Conservation (phyloP, 2,797 vertebrate genomes). For the Melanotaenia nigrans region DNA sequence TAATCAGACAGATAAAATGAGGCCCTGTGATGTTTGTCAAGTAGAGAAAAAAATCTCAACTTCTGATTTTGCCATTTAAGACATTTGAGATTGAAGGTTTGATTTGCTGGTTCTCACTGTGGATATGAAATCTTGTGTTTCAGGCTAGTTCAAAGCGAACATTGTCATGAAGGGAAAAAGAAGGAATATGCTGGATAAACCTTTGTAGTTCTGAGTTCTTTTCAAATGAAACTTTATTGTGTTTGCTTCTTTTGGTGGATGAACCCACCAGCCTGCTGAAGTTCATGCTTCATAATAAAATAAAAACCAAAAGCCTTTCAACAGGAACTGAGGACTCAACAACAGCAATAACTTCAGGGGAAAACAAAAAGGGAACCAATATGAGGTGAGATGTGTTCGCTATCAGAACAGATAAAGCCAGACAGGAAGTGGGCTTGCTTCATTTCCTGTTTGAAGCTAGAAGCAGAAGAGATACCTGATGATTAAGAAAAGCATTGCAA, state of each 20-base stretch:
- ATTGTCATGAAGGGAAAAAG: constrained; percentile 63
- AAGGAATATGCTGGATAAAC: constrained; percentile 32
- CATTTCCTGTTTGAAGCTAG: constrained; percentile 70
- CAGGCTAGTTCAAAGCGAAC: constrained; percentile 62
- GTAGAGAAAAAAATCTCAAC: constrained; percentile 12
- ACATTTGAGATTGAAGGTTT: constrained; percentile 22
- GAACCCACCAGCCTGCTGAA: constrained; percentile 32
- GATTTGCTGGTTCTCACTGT: constrained; percentile 39
- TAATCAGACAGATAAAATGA: constrained; percentile 12
- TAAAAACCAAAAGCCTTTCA: constrained; percentile 19
- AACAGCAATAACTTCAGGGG: constrained; percentile 38
- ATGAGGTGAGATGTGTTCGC: constrained; percentile 9
- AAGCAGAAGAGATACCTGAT: constrained; percentile 55
- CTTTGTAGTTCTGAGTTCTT: constrained; percentile 60
- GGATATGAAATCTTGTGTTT: constrained; percentile 52
- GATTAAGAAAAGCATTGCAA: constrained; percentile 29
- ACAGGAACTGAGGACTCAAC: constrained; percentile 1
- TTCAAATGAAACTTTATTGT: constrained; percentile 10
- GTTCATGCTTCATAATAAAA: constrained; percentile 19
- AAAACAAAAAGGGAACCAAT: constrained; percentile 61
- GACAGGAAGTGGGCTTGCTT: constrained; percentile 60
- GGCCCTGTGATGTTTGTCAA: constrained; percentile 25
- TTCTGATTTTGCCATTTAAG: background rate
- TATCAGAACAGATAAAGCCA: constrained; percentile 43
- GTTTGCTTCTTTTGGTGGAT: background rate